phyloP scores from a whole-genome alignment of 2,797 vertebrate genomes.

The Phrynocephalus vlangalii region DNA sequence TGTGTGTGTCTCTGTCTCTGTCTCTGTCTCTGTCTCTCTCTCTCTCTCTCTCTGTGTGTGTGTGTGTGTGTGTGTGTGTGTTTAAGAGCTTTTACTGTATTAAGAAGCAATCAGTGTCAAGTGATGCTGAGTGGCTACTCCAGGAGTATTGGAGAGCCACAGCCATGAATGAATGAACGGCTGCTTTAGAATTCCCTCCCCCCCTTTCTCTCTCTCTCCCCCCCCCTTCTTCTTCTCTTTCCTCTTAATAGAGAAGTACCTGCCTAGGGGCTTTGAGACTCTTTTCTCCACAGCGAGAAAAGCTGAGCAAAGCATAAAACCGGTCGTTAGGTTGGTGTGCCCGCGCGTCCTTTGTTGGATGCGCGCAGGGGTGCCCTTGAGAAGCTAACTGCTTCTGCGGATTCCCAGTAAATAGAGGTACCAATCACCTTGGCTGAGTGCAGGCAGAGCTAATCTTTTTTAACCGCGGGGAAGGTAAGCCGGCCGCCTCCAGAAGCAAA shows the following conservation, averaged over 20 bases:
- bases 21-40: too few relatives aligned
- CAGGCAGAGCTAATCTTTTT: background rate
- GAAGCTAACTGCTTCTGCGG: background rate
- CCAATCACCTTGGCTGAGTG: background rate
- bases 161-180: background rate
- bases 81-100: background rate
- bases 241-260: background rate
- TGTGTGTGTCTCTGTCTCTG: too few relatives aligned
- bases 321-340: background rate
- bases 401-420: background rate
- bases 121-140: background rate
- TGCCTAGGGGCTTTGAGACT: constrained; percentile 11
- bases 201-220: background rate
- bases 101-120: constrained; percentile 16
- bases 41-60: too few relatives aligned
- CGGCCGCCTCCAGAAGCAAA: too few relatives aligned
- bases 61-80: too few relatives aligned
- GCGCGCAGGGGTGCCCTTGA: constrained; percentile 18
- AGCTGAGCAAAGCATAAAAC: constrained; percentile 23
- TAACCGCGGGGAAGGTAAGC: background rate
- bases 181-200: background rate
- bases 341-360: background rate
- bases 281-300: background rate
- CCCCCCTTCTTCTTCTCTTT: too few relatives aligned
- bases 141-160: too few relatives aligned